Conservation (phyloP, 1,140 invertebrate species). For the Hypothenemus hampei region DNA sequence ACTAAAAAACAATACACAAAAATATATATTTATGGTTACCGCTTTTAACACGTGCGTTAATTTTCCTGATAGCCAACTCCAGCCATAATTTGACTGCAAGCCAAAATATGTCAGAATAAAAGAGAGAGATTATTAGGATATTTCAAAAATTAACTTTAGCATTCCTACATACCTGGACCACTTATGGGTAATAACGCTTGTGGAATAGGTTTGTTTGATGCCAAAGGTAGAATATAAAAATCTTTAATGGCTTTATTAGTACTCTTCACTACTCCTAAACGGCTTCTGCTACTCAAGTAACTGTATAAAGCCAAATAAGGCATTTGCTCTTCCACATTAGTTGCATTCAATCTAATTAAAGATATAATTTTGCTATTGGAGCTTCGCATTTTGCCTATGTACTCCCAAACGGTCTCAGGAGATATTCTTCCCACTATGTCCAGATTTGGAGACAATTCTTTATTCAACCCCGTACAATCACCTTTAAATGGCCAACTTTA, state of each 20-base stretch:
- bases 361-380: conserved; percentile 83
- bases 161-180: conserved; percentile 62
- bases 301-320: conserved; percentile 84
- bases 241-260: conserved; percentile 80
- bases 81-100: conserved; percentile 18
- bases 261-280: conserved; percentile 57
- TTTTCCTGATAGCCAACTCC: conserved; percentile 16
- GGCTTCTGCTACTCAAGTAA: conserved; percentile 78
- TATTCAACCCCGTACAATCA: conserved; percentile 60
- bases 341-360: conserved; percentile 73
- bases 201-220: conserved; percentile 71
- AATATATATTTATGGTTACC: conserved; percentile 10
- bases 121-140: not conserved
- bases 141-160: too few species aligned
- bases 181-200: conserved; percentile 70
- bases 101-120: conserved; percentile 1
- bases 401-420: conserved; percentile 89
- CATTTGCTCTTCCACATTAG: conserved; percentile 76
- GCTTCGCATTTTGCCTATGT: conserved; percentile 85
- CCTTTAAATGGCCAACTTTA: conserved; percentile 49
- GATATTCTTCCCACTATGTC: conserved; percentile 88
- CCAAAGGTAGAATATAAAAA: conserved; percentile 88
- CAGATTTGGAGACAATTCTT: conserved; percentile 71
- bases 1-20: too few species aligned
- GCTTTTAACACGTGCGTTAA: conserved; percentile 10